Conservation (phyloP, 2,797 vertebrate species). For the Nyctalus aviator region DNA sequence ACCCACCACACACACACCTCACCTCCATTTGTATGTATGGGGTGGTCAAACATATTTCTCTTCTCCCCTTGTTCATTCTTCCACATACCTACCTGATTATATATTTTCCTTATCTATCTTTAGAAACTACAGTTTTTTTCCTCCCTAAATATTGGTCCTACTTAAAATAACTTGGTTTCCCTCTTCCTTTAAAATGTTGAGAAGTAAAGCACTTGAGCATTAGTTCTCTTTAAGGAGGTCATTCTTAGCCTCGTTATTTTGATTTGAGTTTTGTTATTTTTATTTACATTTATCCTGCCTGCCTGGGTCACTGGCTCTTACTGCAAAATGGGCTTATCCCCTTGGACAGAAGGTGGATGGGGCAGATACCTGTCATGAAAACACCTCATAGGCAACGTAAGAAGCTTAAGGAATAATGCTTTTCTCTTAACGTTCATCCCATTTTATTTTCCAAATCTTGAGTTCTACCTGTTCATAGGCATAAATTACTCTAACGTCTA, state of each 20-base stretch:
- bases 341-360: background rate
- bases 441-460: background rate
- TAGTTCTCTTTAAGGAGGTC: background rate
- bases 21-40: background rate
- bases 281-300: background rate
- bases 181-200: conserved; percentile 12
- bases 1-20: background rate
- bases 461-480: background rate
- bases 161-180: background rate
- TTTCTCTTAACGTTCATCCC: background rate
- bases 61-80: background rate
- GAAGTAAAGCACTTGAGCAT: background rate
- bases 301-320: background rate
- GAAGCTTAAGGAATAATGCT: background rate
- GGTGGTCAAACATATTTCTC: background rate
- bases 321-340: background rate
- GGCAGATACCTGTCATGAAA: background rate
- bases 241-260: background rate
- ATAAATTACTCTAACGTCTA: background rate
- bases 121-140: background rate
- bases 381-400: background rate
- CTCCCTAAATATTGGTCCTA: background rate
- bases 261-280: background rate
- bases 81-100: too few species aligned
- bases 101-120: background rate